phyloP scores from a whole-genome alignment of 92 coral and sea anemone species.

The Epizoanthus scotinus region DNA sequence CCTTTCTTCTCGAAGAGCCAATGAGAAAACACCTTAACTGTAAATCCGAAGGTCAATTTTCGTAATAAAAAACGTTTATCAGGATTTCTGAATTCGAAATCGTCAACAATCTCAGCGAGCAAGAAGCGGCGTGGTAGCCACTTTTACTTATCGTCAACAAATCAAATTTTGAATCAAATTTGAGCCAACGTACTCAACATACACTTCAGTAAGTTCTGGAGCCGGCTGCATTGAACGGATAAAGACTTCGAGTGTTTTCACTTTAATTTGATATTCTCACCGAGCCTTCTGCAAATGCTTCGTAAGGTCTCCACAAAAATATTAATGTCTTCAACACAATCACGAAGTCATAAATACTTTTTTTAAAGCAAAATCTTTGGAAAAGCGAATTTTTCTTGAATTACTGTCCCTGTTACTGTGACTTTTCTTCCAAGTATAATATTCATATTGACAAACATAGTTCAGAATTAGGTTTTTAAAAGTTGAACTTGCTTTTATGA shows the following conservation, averaged over 20 bases:
- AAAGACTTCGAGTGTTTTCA: neutral
- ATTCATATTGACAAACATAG: no score
- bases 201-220: neutral
- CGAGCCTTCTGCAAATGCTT: neutral
- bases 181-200: neutral
- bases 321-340: neutral
- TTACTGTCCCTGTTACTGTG: no score
- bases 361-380: no score
- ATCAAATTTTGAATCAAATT: neutral
- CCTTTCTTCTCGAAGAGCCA: neutral
- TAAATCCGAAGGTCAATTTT: neutral
- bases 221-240: neutral
- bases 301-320: neutral
- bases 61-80: neutral
- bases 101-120: neutral
- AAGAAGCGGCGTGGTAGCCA: slow-evolving; percentile 3
- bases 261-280: no score
- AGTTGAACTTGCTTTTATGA: no score
- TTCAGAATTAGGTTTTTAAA: no score
- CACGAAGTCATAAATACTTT: neutral
- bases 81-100: neutral
- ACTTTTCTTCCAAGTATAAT: no score
- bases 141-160: neutral
- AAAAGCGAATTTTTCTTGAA: no score
- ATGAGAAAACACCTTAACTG: neutral